These are phyloP conservation scores for Callipepla californica DNA, from an alignment of 2,113 vertebrate species.

Conservation along the genomic window DNA sequence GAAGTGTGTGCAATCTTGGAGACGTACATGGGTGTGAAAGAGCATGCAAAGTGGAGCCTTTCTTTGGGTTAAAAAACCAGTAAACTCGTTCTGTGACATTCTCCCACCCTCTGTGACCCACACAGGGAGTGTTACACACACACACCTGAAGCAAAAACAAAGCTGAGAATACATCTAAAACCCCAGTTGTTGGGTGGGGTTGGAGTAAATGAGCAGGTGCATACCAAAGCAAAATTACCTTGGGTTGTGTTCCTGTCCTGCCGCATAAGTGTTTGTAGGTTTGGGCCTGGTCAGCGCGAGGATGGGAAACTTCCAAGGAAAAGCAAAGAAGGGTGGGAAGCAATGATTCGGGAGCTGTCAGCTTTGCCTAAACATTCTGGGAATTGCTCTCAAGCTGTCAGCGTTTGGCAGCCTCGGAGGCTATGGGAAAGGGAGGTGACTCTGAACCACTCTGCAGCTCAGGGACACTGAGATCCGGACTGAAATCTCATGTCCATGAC, in stretches of 20 bases:
- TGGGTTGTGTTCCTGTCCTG: background rate
- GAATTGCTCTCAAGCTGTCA: background rate
- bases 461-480: background rate
- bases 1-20: background rate
- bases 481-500: background rate
- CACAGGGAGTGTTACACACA: constrained; percentile 22
- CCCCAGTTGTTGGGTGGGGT: constrained; percentile 42
- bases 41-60: background rate
- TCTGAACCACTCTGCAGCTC: background rate
- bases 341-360: background rate
- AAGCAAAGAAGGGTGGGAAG: background rate
- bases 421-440: background rate
- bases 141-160: constrained; percentile 53
- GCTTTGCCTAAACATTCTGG: background rate
- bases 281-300: background rate
- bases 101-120: constrained; percentile 29
- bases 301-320: background rate
- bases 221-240: constrained; percentile 36
- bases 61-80: constrained; percentile 32
- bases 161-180: background rate
- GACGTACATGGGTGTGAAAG: background rate
- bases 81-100: constrained; percentile 69
- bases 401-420: background rate
- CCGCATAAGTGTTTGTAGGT: background rate
- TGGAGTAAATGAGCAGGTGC: constrained; percentile 37